phyloP scores from a whole-genome alignment of 2,113 vertebrate genomes.

The Sterna hirundo region DNA sequence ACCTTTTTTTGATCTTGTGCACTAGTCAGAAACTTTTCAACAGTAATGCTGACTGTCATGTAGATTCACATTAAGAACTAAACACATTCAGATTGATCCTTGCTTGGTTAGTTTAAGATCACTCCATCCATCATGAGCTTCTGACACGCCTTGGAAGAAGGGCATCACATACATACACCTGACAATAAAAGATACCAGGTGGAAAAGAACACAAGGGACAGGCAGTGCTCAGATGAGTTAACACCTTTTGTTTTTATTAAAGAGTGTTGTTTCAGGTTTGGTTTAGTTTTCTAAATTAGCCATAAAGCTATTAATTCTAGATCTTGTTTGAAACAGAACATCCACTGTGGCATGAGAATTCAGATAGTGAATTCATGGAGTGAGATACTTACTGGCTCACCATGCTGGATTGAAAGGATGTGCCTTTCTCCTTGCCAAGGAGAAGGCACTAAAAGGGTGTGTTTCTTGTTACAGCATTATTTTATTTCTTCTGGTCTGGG shows the following conservation, averaged over 20 bases:
- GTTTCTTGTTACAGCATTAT: not conserved
- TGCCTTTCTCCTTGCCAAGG: not conserved
- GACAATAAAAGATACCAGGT: not conserved
- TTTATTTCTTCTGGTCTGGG: not conserved
- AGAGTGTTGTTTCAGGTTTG: not conserved
- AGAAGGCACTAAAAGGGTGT: not conserved
- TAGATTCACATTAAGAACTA: not conserved
- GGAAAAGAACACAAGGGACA: not conserved
- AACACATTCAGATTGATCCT: not conserved
- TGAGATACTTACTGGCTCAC: not conserved
- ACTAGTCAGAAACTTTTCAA: not conserved
- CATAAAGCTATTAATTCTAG: not conserved
- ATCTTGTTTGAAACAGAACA: not conserved
- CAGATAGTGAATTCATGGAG: not conserved
- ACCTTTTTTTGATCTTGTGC: not conserved
- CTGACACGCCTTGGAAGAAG: not conserved
- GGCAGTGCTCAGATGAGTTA: not conserved
- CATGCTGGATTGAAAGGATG: accelerated
- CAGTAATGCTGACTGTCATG: not conserved
- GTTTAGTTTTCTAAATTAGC: not conserved
- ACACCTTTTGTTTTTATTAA: not conserved
- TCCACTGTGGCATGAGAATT: not conserved
- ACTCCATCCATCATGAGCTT: not conserved
- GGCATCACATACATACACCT: not conserved
- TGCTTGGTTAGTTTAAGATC: not conserved